These are phyloP conservation scores for Alligator mississippiensis DNA, from an alignment of 2,113 vertebrate species.

Conservation along the genomic window DNA sequence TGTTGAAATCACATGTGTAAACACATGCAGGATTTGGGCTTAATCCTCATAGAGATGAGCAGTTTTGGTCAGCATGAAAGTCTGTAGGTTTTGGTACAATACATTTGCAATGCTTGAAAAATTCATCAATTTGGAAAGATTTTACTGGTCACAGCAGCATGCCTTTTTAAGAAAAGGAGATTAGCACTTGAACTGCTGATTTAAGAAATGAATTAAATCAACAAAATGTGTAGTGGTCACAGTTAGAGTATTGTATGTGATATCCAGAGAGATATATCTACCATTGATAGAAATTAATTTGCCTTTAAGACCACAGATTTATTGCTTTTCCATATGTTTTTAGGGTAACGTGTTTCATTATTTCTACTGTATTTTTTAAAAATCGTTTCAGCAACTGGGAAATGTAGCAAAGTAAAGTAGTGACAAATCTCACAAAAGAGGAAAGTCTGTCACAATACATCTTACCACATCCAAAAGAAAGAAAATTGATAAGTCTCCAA, in stretches of 20 bases:
- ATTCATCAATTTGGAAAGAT: background rate
- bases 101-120: background rate
- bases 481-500: slow-evolving; percentile 16
- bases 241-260: background rate
- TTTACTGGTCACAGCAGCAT: background rate
- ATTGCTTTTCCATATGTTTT: slow-evolving; percentile 15
- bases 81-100: background rate
- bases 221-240: background rate
- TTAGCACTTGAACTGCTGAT: background rate
- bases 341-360: background rate
- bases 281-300: background rate
- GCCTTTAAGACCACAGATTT: slow-evolving; percentile 11
- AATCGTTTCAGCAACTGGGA: slow-evolving; percentile 3
- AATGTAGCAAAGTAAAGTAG: slow-evolving; percentile 18
- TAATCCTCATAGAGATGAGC: background rate
- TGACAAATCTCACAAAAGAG: slow-evolving; percentile 1
- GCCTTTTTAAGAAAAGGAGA: background rate
- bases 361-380: background rate
- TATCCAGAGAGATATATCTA: background rate
- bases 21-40: background rate
- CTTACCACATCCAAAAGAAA: slow-evolving; percentile 38
- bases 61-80: slow-evolving; percentile 6
- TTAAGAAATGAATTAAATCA: background rate
- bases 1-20: background rate
- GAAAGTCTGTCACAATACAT: slow-evolving; percentile 22